Evolutionary conservation across 2,797 vertebrate genomes (phyloP).

Genomic region (Champsocephalus gunnari): DNA sequence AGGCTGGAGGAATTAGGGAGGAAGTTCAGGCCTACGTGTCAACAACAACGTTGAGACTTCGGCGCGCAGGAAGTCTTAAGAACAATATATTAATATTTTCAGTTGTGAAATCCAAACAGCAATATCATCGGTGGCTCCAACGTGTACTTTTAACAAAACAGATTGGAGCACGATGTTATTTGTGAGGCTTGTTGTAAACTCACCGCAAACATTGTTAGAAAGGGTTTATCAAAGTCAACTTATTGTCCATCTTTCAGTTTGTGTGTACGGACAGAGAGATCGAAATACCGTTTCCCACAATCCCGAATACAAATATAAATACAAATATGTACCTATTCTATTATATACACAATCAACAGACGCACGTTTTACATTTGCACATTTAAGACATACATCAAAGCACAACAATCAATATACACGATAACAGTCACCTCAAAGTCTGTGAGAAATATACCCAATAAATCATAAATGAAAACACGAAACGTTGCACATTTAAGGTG

Average conservation of each 20-base stretch:
- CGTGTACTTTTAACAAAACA: not conserved
- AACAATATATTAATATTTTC: constrained; percentile 70
- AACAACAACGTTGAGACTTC: constrained; percentile 58
- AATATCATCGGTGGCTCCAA: constrained; percentile 54
- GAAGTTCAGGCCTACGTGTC: constrained; percentile 71
- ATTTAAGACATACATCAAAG: too few species aligned
- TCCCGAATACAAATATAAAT: too few species aligned
- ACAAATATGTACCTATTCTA: too few species aligned
- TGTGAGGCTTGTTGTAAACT: not conserved
- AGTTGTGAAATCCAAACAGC: constrained; percentile 46
- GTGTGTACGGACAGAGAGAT: too few species aligned
- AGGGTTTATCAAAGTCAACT: not conserved
- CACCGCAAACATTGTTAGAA: not conserved
- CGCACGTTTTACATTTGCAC: too few species aligned
- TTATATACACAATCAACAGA: too few species aligned
- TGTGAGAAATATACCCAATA: not conserved
- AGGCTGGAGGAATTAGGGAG: constrained; percentile 53
- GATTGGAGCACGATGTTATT: constrained; percentile 17
- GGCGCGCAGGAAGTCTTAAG: constrained; percentile 64
- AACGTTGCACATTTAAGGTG: not conserved
- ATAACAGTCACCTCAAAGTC: too few species aligned
- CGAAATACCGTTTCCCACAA: too few species aligned
- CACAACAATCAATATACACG: too few species aligned
- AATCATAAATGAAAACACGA: not conserved
- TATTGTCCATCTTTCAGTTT: too few species aligned